These are phyloP conservation scores for Pipistrellus pipistrellus DNA, from an alignment of 2,797 vertebrate genomes.

Conservation along the genomic window DNA sequence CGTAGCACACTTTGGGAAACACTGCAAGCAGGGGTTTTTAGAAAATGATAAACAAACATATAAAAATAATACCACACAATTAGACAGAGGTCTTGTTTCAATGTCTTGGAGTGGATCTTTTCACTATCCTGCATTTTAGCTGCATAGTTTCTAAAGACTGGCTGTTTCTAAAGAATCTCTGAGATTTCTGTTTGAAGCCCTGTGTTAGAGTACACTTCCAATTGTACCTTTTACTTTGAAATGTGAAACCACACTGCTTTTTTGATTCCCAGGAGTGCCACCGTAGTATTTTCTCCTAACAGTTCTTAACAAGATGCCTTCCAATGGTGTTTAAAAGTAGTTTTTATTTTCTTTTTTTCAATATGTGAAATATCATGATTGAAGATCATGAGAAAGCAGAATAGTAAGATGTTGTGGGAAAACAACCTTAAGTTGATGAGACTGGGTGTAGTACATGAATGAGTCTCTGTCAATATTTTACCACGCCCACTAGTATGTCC, in stretches of 20 bases:
- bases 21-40: not conserved
- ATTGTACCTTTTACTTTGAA: not conserved
- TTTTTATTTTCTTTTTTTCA: not conserved
- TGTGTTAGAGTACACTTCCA: not conserved
- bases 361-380: not conserved
- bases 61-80: not conserved
- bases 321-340: not conserved
- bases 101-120: not conserved
- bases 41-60: not conserved
- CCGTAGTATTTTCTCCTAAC: not conserved
- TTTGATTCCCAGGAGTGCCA: no score
- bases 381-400: not conserved
- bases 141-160: not conserved
- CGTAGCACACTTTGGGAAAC: no score
- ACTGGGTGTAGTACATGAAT: not conserved
- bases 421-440: not conserved
- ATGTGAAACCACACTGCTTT: not conserved
- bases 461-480: not conserved
- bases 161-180: not conserved
- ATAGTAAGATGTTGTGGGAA: not conserved
- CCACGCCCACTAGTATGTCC: not conserved
- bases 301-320: not conserved
- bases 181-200: not conserved
- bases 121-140: not conserved
- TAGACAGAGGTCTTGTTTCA: not conserved